Percentiles rank a stretch among this genome's conserved stretches.
Evolutionary conservation across 2,888 invertebrate genomes (phyloP).

Genomic region (Penaeus monodon): DNA sequence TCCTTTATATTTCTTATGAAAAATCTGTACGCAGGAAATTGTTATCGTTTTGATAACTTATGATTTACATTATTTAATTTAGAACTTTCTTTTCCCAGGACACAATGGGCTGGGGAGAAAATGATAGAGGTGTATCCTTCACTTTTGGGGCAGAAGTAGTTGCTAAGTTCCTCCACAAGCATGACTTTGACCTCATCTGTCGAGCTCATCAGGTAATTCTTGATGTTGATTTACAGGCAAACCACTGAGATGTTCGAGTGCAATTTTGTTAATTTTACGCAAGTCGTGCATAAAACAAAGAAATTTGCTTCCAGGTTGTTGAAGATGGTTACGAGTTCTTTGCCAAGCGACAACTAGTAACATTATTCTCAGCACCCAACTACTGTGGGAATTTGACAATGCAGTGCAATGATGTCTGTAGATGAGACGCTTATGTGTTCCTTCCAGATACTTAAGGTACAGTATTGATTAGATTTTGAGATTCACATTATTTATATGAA

Average conservation of each 20-base stretch:
- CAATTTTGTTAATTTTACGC: not conserved
- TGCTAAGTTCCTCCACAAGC: constrained; percentile 98
- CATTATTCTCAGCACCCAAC: constrained; percentile 91
- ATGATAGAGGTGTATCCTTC: constrained; percentile 98
- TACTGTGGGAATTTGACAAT: constrained; percentile 92
- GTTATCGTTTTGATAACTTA: too few relatives aligned
- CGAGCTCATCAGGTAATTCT: constrained; percentile 91
- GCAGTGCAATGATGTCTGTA: constrained; percentile 97
- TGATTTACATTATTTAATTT: too few relatives aligned
- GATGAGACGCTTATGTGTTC: constrained; percentile 99
- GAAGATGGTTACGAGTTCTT: constrained; percentile 99
- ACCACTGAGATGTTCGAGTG: not conserved
- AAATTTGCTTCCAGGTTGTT: constrained; percentile 79
- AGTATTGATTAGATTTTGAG: not conserved
- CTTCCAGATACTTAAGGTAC: constrained; percentile 74
- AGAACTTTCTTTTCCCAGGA: constrained; percentile 69
- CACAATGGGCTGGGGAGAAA: constrained; percentile 99
- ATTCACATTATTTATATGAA: not conserved
- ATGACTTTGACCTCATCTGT: constrained; percentile 99
- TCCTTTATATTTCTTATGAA: too few relatives aligned
- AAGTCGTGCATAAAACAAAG: not conserved
- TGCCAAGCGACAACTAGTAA: constrained; percentile 96
- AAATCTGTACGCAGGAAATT: too few relatives aligned
- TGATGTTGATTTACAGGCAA: not conserved
- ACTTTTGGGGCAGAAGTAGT: constrained; percentile 99